Conservation (phyloP, 2,888 invertebrate genomes). For the Labia minor region DNA sequence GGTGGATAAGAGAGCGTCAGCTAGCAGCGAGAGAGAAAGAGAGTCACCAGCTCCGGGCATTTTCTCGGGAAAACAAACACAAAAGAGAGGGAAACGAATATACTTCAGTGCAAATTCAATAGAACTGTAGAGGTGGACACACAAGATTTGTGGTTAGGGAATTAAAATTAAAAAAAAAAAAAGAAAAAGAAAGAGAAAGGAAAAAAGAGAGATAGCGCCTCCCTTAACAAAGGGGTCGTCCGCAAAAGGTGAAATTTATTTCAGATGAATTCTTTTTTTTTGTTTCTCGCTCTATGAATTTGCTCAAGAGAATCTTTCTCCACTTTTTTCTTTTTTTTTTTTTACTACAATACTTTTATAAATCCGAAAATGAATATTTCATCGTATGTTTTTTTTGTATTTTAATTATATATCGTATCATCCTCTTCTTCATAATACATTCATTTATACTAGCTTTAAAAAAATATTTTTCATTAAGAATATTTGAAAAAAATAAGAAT, state of each 20-base stretch:
- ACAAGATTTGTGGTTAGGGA: slow-evolving; percentile 13
- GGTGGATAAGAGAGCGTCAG: too few relatives aligned
- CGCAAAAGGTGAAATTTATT: slow-evolving; percentile 1
- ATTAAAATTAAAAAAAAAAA: slow-evolving; percentile 8
- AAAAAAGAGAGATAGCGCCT: slow-evolving; percentile 13
- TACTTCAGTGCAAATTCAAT: slow-evolving; percentile 13
- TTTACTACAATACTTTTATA: slow-evolving; percentile 13
- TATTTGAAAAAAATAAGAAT: too few relatives aligned
- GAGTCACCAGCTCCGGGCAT: background rate
- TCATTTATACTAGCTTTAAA: too few relatives aligned
- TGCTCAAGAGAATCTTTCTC: slow-evolving; percentile 5
- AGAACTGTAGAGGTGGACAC: slow-evolving; percentile 13
- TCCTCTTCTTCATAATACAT: background rate
- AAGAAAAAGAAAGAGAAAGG: background rate
- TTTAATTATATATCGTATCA: background rate
- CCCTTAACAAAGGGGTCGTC: background rate
- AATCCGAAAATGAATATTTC: slow-evolving; percentile 7
- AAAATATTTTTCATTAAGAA: too few relatives aligned
- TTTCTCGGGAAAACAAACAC: slow-evolving; percentile 13
- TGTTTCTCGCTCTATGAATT: background rate
- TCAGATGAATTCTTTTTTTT: background rate
- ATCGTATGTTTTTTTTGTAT: background rate
- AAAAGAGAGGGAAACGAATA: background rate
- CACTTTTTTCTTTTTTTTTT: background rate
- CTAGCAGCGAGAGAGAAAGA: too few relatives aligned